These are phyloP conservation scores for Amazona guildingii DNA, from an alignment of 2,113 vertebrate genomes.

Conservation along the genomic window DNA sequence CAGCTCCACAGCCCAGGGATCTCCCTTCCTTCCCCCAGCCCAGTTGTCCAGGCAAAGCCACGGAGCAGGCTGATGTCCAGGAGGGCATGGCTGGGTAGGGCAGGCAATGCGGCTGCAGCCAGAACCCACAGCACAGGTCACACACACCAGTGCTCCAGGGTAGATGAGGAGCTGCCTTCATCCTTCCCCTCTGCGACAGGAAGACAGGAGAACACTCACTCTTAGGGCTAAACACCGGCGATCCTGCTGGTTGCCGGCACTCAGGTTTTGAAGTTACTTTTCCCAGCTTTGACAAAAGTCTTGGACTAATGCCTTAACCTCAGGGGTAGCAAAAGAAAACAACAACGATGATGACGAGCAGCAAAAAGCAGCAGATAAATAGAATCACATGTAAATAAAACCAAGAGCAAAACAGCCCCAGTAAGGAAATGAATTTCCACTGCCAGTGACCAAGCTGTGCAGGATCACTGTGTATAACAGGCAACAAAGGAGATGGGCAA, in stretches of 20 bases:
- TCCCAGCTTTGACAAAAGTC: background rate
- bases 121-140: background rate
- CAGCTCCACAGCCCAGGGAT: background rate
- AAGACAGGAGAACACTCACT: background rate
- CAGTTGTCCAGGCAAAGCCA: background rate
- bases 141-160: background rate
- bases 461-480: background rate
- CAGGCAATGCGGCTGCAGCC: background rate
- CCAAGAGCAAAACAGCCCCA: background rate
- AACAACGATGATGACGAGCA: background rate
- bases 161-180: background rate
- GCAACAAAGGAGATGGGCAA: rapidly evolving
- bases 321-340: background rate
- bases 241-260: background rate
- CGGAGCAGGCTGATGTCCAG: background rate
- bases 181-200: background rate
- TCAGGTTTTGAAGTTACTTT: background rate
- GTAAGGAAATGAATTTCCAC: background rate
- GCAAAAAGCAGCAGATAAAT: background rate
- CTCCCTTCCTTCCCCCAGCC: background rate
- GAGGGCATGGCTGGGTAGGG: background rate
- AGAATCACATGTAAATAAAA: background rate
- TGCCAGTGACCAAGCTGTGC: background rate
- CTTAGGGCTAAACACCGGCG: background rate
- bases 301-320: background rate